Conservation (phyloP, 1,140 invertebrate species). For the Atta colombica region DNA sequence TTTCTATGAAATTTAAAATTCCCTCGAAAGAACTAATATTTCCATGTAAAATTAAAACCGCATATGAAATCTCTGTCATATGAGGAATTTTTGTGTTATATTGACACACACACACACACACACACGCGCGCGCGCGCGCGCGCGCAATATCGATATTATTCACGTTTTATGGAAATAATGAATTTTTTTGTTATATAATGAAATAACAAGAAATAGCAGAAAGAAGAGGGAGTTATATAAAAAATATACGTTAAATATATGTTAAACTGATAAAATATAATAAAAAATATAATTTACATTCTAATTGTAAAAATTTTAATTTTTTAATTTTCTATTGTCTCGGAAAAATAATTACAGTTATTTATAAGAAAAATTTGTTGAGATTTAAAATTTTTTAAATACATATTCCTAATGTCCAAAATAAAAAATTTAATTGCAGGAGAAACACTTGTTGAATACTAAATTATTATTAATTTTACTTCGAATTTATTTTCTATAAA, state of each 20-base stretch:
- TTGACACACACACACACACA: background rate
- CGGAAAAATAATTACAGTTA: background rate
- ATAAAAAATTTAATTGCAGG: background rate
- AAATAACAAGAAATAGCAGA: background rate
- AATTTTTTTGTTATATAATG: background rate
- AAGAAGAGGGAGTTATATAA: background rate
- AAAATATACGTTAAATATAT: background rate
- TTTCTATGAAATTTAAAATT: conserved; percentile 47
- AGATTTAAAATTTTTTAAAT: background rate
- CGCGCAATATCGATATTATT: background rate
- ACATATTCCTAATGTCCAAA: background rate
- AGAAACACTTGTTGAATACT: background rate
- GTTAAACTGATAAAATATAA: background rate
- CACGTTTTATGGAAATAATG: conserved; percentile 26
- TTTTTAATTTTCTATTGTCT: background rate
- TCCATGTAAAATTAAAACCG: conserved; percentile 40
- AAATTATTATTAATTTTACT: background rate
- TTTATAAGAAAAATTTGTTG: background rate
- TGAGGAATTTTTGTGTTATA: background rate
- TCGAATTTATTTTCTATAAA: background rate
- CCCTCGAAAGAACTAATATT: conserved; percentile 40
- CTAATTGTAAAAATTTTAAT: background rate
- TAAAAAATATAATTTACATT: background rate
- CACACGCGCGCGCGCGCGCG: too few species aligned
- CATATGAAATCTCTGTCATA: background rate